These are phyloP conservation scores for Enteromius trimaculatus DNA, from an alignment of 2,797 vertebrate genomes.

Conservation along the genomic window DNA sequence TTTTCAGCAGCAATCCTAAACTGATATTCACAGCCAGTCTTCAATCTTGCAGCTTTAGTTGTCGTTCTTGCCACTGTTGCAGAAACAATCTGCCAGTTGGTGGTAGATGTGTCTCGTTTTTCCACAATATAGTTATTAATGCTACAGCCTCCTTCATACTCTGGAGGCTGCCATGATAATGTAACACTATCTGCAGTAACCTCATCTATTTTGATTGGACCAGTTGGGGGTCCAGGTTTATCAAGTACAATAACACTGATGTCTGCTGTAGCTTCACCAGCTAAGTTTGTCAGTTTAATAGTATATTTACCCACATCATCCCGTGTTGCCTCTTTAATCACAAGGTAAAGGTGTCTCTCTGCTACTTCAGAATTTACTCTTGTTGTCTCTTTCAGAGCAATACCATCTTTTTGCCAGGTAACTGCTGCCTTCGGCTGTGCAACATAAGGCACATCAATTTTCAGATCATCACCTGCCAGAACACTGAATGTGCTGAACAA, in stretches of 20 bases:
- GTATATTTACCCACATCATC: conserved; percentile 94
- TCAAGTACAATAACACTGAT: conserved; percentile 92
- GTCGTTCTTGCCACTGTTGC: conserved; percentile 98
- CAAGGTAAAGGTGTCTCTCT: conserved; percentile 83
- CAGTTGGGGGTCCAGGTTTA: conserved; percentile 96
- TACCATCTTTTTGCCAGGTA: conserved; percentile 89
- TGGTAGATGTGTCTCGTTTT: conserved; percentile 97
- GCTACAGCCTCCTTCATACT: conserved; percentile 92
- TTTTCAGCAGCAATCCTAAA: conserved; percentile 98
- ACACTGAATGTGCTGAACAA: conserved; percentile 92
- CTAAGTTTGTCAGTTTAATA: conserved; percentile 87
- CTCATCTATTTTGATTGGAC: conserved; percentile 94
- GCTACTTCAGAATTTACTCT: conserved; percentile 91
- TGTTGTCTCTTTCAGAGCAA: conserved; percentile 92
- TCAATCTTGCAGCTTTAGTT: conserved; percentile 91
- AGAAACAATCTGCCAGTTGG: conserved; percentile 96
- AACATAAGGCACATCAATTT: conserved; percentile 91
- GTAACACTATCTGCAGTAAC: conserved; percentile 92
- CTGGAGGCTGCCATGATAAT: conserved; percentile 91
- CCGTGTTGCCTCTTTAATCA: conserved; percentile 92
- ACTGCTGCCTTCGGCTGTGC: conserved; percentile 88
- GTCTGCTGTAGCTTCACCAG: conserved; percentile 87
- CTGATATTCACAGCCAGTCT: conserved; percentile 95
- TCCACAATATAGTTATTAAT: conserved; percentile 98
- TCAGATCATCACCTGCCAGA: conserved; percentile 93